phyloP scores from a whole-genome alignment of 1,140 invertebrate species.

The Orussus abietinus region DNA sequence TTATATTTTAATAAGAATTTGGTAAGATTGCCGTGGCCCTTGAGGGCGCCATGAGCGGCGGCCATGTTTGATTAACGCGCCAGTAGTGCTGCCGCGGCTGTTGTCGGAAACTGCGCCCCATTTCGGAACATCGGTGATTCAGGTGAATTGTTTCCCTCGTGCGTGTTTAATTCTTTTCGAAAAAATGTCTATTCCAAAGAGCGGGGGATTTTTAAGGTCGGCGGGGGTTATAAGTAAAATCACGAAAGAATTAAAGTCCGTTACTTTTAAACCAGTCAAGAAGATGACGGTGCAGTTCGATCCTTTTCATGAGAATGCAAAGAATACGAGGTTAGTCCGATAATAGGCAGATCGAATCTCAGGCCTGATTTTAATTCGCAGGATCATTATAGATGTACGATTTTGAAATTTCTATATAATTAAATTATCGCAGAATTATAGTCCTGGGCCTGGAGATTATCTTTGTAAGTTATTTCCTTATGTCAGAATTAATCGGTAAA shows the following conservation, averaged over 20 bases:
- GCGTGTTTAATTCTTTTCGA: too few species aligned
- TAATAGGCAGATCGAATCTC: too few species aligned
- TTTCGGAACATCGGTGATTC: too few species aligned
- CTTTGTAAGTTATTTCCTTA: conserved; percentile 2
- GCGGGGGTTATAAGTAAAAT: conserved; percentile 65
- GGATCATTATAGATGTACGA: too few species aligned
- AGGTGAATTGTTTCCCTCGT: too few species aligned
- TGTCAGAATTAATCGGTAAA: not conserved
- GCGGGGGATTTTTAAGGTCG: conserved; percentile 61
- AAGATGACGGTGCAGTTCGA: conserved; percentile 76
- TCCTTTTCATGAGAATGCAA: conserved; percentile 71
- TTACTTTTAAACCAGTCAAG: conserved; percentile 77
- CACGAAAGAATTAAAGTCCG: conserved; percentile 61
- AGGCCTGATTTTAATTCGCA: too few species aligned
- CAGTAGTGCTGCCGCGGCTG: too few species aligned
- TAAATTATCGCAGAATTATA: conserved; percentile 1
- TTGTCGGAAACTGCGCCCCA: too few species aligned
- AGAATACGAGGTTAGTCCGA: conserved; percentile 65
- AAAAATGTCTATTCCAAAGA: conserved; percentile 68
- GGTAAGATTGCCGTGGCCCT: too few species aligned
- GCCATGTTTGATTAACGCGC: too few species aligned
- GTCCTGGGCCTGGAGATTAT: not conserved
- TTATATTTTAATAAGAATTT: too few species aligned
- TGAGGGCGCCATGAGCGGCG: too few species aligned
- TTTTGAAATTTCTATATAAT: conserved; percentile 4